phyloP scores from a whole-genome alignment of 2,888 invertebrate genomes.

The Cepaea hortensis region DNA sequence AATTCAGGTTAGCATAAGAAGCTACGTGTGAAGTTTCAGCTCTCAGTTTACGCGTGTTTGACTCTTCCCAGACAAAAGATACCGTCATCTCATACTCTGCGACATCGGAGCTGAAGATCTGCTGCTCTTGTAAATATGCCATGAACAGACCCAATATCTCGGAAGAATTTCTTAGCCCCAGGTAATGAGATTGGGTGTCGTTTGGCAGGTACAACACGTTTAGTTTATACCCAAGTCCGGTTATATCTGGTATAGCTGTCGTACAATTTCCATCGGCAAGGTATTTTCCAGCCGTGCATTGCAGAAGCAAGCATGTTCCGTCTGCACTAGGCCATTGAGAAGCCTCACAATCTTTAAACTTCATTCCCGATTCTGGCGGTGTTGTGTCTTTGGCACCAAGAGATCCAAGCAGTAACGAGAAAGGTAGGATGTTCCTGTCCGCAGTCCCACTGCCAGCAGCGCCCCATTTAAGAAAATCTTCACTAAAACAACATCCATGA shows the following conservation, averaged over 20 bases:
- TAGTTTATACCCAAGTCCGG: constrained; percentile 14
- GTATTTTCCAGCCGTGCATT: constrained; percentile 24
- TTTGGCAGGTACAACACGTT: neutral
- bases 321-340: constrained; percentile 29
- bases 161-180: neutral
- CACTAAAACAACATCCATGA: neutral
- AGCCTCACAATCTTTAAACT: neutral
- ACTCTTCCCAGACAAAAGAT: neutral
- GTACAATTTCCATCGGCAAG: neutral
- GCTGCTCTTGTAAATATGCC: neutral
- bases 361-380: neutral
- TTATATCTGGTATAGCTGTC: constrained; percentile 6
- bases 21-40: neutral
- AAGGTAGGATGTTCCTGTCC: neutral
- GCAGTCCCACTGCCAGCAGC: too few species aligned
- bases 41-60: neutral
- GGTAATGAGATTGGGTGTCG: neutral
- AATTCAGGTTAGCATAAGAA: neutral
- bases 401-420: constrained; percentile 6
- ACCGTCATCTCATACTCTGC: neutral
- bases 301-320: neutral
- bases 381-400: neutral
- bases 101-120: neutral
- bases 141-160: neutral
- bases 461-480: too few species aligned